phyloP scores from a whole-genome alignment of 2,888 invertebrate species.

The Polyommatus iphigenia region DNA sequence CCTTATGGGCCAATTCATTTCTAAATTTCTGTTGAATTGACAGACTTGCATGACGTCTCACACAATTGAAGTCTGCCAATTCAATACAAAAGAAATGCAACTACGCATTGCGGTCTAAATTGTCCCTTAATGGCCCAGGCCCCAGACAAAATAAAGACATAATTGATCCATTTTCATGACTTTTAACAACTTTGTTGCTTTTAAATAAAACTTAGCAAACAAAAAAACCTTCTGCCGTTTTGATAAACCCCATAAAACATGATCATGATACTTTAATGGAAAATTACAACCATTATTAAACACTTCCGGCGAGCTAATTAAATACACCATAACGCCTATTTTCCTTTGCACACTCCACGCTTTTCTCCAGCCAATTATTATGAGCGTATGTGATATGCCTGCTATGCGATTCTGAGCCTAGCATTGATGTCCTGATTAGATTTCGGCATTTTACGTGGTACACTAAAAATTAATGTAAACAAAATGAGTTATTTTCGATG shows the following conservation, averaged over 20 bases:
- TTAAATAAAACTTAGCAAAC: not conserved
- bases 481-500: conserved; percentile 67
- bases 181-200: not conserved
- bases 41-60: no score
- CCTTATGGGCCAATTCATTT: no score
- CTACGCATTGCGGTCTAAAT: no score
- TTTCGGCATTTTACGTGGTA: conserved; percentile 70
- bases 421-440: conserved; percentile 45
- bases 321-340: not conserved
- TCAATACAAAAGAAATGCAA: no score
- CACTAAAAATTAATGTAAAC: conserved; percentile 73
- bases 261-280: not conserved
- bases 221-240: not conserved
- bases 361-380: not conserved
- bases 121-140: no score
- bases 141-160: no score
- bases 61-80: no score
- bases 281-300: conserved; percentile 18
- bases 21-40: no score
- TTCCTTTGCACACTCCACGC: not conserved
- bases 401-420: not conserved
- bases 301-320: conserved; percentile 2
- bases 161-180: no score
- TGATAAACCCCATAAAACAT: not conserved
- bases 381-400: not conserved